Evolutionary conservation across 2,888 invertebrate genomes (phyloP).

Genomic region (Rhyacophila evoluta): DNA sequence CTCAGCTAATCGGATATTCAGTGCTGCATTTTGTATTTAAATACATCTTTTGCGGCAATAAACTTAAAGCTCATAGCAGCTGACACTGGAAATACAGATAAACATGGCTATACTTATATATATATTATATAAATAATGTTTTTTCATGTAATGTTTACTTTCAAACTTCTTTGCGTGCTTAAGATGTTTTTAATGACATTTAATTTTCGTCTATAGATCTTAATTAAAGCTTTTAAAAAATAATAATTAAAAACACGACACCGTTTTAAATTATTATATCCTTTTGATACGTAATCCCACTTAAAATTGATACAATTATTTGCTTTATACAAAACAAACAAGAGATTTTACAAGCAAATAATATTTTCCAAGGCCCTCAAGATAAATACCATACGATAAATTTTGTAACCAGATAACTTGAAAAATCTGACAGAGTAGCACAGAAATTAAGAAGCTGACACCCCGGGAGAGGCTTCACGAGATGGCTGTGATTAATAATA

Average conservation of each 20-base stretch:
- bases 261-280: not conserved
- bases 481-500: conserved; percentile 32
- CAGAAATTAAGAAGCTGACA: conserved; percentile 38
- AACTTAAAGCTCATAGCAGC: too few relatives aligned
- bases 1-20: too few relatives aligned
- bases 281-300: not conserved
- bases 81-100: too few relatives aligned
- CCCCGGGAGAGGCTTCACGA: conserved; percentile 3
- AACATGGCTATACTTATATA: too few relatives aligned
- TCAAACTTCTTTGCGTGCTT: too few relatives aligned
- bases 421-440: conserved; percentile 33
- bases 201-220: too few relatives aligned
- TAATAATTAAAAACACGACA: not conserved
- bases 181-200: too few relatives aligned
- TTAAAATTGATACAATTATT: not conserved
- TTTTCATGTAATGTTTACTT: too few relatives aligned
- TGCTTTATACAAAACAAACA: not conserved
- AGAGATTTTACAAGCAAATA: not conserved
- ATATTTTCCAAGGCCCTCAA: conserved; percentile 8
- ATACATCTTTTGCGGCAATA: too few relatives aligned
- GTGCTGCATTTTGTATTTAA: too few relatives aligned
- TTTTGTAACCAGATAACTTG: conserved; percentile 36
- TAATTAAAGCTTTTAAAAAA: too few relatives aligned
- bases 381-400: conserved; percentile 26
- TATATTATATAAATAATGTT: too few relatives aligned